Evolutionary conservation across 2,113 vertebrate genomes (phyloP).

Genomic region (Pygoscelis antarcticus): DNA sequence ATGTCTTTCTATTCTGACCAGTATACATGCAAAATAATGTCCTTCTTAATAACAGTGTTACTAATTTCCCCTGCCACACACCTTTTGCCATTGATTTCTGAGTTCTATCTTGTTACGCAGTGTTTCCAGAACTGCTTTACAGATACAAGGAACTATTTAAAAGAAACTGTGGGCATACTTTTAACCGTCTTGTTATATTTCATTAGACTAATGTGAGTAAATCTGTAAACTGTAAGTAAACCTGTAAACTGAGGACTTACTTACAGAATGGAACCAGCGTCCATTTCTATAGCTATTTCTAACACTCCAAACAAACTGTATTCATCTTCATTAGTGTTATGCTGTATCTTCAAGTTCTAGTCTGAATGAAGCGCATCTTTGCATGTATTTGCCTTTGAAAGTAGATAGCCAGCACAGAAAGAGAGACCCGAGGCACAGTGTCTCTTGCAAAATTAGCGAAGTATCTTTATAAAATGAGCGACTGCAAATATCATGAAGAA

Average conservation of each 20-base stretch:
- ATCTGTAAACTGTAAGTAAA: background rate
- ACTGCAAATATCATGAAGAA: background rate
- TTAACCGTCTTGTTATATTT: background rate
- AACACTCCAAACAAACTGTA: background rate
- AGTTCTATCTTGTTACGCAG: background rate
- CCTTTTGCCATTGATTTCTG: background rate
- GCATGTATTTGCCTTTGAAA: background rate
- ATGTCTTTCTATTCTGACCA: background rate
- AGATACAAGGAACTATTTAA: background rate
- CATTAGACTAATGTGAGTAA: background rate
- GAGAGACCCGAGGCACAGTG: background rate
- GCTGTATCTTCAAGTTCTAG: background rate
- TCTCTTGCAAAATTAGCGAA: background rate
- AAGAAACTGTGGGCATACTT: background rate
- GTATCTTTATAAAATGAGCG: background rate
- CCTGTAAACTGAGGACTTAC: background rate
- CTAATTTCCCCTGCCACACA: background rate
- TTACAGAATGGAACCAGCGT: background rate
- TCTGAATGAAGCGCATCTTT: background rate
- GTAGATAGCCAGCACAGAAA: background rate
- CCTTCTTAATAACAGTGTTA: background rate
- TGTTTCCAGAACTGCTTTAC: background rate
- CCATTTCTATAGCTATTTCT: background rate
- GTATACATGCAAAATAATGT: background rate
- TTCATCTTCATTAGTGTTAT: background rate